Evolutionary conservation across 2,113 vertebrate genomes (phyloP).

Genomic region (Aspiorhynchus laticeps): DNA sequence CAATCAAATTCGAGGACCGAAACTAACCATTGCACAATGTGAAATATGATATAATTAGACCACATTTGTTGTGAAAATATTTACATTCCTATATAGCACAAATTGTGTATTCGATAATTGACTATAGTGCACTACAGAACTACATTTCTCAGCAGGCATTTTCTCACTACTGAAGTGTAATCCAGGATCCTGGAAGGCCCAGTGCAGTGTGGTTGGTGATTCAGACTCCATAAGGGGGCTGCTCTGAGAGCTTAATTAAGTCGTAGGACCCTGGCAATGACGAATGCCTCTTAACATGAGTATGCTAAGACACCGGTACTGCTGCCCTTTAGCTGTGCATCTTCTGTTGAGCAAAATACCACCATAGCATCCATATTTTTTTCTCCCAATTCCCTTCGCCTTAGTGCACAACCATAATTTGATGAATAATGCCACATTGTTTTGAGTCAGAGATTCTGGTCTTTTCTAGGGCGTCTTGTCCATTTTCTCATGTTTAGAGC

Average conservation of each 20-base stretch:
- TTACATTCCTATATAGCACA: background rate
- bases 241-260: conserved; percentile 55
- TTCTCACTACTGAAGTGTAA: background rate
- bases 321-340: conserved; percentile 49
- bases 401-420: background rate
- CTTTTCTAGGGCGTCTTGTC: background rate
- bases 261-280: conserved; percentile 36
- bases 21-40: background rate
- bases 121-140: background rate
- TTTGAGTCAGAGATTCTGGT: background rate
- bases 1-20: background rate
- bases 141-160: conserved; percentile 40
- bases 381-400: background rate
- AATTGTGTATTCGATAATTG: background rate
- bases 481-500: background rate
- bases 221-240: conserved; percentile 28
- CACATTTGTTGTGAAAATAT: background rate
- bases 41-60: background rate
- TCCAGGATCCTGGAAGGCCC: background rate
- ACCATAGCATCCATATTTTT: background rate
- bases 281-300: conserved; percentile 36
- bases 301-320: conserved; percentile 25
- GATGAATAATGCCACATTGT: background rate
- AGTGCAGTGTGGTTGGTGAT: conserved; percentile 28
- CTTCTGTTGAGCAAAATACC: conserved; percentile 39